Conservation (phyloP, 2,888 invertebrate species). For the Tupiocoris notatus region DNA sequence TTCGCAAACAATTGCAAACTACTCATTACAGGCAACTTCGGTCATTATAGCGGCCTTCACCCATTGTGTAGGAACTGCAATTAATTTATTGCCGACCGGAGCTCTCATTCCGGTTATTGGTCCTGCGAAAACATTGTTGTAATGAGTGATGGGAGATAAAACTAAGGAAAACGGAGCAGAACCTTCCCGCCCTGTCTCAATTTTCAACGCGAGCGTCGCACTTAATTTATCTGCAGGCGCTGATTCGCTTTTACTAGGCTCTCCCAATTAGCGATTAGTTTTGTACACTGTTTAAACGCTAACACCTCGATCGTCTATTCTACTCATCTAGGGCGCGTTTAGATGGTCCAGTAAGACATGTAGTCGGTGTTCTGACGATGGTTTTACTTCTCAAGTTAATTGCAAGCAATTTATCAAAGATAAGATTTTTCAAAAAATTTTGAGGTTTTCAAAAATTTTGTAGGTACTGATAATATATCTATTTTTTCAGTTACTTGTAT, state of each 20-base stretch:
- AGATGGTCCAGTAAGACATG: too few relatives aligned
- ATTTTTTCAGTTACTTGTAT: too few relatives aligned
- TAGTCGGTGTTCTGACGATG: too few relatives aligned
- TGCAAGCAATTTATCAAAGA: too few relatives aligned
- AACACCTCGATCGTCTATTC: too few relatives aligned
- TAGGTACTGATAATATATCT: too few relatives aligned
- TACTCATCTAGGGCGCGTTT: too few relatives aligned
- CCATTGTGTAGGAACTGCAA: not conserved
- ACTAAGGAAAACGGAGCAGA: not conserved
- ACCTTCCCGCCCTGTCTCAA: not conserved
- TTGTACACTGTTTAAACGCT: not conserved
- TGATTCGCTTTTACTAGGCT: not conserved
- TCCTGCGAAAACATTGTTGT: not conserved
- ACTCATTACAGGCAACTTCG: not conserved
- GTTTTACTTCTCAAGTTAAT: too few relatives aligned
- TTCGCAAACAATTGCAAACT: not conserved
- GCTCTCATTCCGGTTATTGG: not conserved
- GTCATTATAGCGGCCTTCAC: not conserved
- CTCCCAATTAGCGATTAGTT: not conserved
- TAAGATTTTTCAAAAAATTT: too few relatives aligned
- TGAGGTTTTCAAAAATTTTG: too few relatives aligned
- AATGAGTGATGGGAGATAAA: not conserved
- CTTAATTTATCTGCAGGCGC: not conserved
- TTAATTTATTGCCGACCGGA: not conserved
- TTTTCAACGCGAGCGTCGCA: not conserved